These are phyloP conservation scores for Acrobasis suavella DNA, from an alignment of 2,888 invertebrate genomes.

Conservation along the genomic window DNA sequence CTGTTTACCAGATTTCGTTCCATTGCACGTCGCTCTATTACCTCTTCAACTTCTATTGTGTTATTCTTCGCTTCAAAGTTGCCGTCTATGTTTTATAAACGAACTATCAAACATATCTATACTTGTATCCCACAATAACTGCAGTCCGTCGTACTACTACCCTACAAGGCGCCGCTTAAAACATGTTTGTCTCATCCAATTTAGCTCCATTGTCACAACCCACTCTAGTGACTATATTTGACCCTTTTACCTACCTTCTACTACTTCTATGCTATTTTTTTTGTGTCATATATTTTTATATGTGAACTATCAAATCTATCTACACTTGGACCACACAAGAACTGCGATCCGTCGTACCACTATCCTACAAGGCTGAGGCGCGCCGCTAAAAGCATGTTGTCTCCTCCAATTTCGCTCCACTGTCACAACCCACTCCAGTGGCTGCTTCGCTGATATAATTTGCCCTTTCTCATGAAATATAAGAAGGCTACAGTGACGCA, in stretches of 20 bases:
- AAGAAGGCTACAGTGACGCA: slow-evolving; percentile 44
- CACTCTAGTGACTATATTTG: slow-evolving; percentile 47
- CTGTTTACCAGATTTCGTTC: no score
- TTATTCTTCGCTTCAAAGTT: background rate
- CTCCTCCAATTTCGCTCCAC: slow-evolving; percentile 67
- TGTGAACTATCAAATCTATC: slow-evolving; percentile 12
- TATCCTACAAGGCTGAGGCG: slow-evolving; percentile 49
- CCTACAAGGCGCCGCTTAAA: slow-evolving; percentile 64
- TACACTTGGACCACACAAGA: slow-evolving; percentile 37
- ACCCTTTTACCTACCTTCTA: no score
- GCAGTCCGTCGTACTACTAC: slow-evolving; percentile 61
- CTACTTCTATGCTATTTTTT: no score
- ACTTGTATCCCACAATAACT: slow-evolving; percentile 38
- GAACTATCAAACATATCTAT: slow-evolving; percentile 18
- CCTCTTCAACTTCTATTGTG: no score
- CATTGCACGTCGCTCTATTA: no score
- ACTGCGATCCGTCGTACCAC: slow-evolving; percentile 58
- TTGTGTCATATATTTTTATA: no score
- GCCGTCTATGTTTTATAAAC: no score
- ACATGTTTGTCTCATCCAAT: slow-evolving; percentile 77
- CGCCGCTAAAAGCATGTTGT: slow-evolving; percentile 78
- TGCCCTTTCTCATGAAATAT: slow-evolving; percentile 60
- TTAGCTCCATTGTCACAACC: slow-evolving; percentile 62
- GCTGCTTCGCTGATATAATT: slow-evolving; percentile 60
- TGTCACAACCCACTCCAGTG: slow-evolving; percentile 58